Evolutionary conservation across 2,888 invertebrate species (phyloP), one percentile per base, ranked within the genome.

Genomic region (Drosophila algonquin): DNA sequence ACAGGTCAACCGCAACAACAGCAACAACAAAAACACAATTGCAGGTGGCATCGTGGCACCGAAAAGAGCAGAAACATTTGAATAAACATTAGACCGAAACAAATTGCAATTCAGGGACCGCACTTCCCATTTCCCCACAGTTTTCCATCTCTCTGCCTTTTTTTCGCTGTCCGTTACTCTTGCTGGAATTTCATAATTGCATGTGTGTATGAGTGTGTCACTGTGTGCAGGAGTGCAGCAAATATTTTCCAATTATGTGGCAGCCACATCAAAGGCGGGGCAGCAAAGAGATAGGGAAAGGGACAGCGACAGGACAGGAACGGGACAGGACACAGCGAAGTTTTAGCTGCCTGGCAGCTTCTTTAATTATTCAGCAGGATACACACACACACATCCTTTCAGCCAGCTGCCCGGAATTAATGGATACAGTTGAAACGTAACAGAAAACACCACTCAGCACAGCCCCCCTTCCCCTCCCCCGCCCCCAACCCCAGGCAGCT

Each of bases 241-340:
- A 63, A 77, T 77, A 77, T 65, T 77, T 77, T 76, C 70, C 72
- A 84, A 79, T 86, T 87, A 80, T 83, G 88, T 72, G 83, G 75
- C 65, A 76, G 72, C 73, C 58, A 56, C 69, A 56, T 40, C 40
- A 56, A 65, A 54, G 48, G 21, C 61, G 72, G 65, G 63, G 56
- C 59, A 57, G 47, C 10, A 35, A 50, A 54, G 32, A 12, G n/a
- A 46, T 47, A 57, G 14, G 45, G 48, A 30, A 57, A 27, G 46
- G 51, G 74, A 50, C 57, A 32, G 73, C 62, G 63, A 60, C 58
- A 57, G 48, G 16, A 44, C 52, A 52, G 32, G 12, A 9, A 46
- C 53, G 53, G 18, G 74, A 64, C 67, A 54, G 57, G 32, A 57
- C 30, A 74, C 46, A 50, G 30, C 59, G 27, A 40, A 61, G 46